Percentiles rank a stretch among this genome's conserved stretches.
Conservation (phyloP, 2,113 vertebrate species). For the Neofelis nebulosa region DNA sequence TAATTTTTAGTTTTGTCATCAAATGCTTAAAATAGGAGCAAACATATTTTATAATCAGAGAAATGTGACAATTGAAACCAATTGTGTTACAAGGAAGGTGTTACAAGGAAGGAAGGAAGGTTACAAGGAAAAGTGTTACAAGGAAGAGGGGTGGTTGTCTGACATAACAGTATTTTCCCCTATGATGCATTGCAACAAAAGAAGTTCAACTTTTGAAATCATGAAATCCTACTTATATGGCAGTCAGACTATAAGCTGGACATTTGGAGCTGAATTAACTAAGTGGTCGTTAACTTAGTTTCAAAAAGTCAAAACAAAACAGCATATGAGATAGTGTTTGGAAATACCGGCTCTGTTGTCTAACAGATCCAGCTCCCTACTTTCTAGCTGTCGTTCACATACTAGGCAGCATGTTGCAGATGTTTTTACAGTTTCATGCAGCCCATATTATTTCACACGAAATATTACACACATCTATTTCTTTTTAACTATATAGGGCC, state of each 20-base stretch:
- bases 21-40: not conserved
- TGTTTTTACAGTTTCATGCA: not conserved
- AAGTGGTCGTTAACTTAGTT: not conserved
- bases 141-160: not conserved
- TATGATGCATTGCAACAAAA: not conserved
- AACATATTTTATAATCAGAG: not conserved
- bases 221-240: not conserved
- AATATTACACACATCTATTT: not conserved
- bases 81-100: not conserved
- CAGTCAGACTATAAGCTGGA: not conserved
- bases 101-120: not conserved
- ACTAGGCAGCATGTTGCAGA: not conserved
- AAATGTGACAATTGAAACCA: constrained; percentile 19
- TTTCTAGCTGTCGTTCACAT: not conserved
- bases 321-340: not conserved
- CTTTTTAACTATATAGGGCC: not conserved
- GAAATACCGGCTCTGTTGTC: not conserved
- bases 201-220: constrained; percentile 25
- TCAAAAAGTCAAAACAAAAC: not conserved
- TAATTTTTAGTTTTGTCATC: constrained; percentile 18
- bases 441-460: not conserved
- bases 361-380: not conserved
- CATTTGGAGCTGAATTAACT: not conserved
- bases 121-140: no score
- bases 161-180: not conserved